Percentiles rank a stretch among this genome's conserved stretches.
phyloP scores from a whole-genome alignment of 2,113 vertebrate species.

The Syrrhaptes paradoxus region DNA sequence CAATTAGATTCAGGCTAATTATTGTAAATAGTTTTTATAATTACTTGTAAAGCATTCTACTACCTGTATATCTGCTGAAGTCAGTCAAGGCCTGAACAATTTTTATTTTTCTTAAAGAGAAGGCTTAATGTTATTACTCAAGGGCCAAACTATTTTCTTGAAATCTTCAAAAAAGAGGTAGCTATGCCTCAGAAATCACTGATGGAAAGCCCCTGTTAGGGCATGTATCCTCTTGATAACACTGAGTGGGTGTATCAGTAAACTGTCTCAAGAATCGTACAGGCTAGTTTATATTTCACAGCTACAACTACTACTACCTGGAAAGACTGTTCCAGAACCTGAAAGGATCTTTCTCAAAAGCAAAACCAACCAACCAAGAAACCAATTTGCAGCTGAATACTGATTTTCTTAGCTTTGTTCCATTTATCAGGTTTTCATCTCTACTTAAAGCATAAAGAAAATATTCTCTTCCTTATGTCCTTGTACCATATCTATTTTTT shows the following conservation, averaged over 20 bases:
- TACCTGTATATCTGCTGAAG: conserved; percentile 46
- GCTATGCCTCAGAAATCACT: background rate
- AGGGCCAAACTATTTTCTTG: background rate
- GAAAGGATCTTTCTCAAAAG: background rate
- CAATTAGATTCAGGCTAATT: conserved; percentile 54
- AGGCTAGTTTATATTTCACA: background rate
- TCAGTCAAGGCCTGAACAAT: background rate
- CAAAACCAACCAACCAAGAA: background rate
- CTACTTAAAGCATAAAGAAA: background rate
- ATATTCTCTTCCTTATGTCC: background rate
- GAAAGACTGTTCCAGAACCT: background rate
- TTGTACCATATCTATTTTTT: background rate
- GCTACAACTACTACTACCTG: background rate
- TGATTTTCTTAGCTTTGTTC: background rate
- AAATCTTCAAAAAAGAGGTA: background rate
- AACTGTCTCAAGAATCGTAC: background rate
- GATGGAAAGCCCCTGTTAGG: background rate
- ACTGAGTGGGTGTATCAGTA: background rate
- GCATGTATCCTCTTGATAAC: background rate
- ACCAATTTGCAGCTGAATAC: background rate
- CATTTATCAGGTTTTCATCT: background rate
- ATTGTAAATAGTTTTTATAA: conserved; percentile 54
- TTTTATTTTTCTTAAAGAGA: background rate
- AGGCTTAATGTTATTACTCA: background rate
- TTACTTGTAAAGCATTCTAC: conserved; percentile 34